A percentile compares a stretch with the other conserved stretches of the same genome.
Evolutionary conservation across 2,797 vertebrate genomes (phyloP).

Genomic region (Acanthiza pusilla): DNA sequence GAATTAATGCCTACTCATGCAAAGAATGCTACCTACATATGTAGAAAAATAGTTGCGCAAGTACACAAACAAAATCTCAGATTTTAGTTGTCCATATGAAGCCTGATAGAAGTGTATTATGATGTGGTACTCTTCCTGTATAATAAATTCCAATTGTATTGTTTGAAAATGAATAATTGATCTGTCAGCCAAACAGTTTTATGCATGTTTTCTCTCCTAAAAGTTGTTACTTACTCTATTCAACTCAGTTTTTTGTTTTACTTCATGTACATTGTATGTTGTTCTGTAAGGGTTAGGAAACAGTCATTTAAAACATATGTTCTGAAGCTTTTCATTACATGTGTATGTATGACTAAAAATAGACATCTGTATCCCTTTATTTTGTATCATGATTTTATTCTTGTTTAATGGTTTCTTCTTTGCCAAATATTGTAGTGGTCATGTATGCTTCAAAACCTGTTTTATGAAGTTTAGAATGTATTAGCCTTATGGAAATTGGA

Average conservation of each 20-base stretch:
- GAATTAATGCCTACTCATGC: slow-evolving; percentile 1
- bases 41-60: background rate
- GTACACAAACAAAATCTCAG: background rate
- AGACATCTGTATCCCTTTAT: slow-evolving; percentile 23
- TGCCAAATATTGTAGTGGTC: slow-evolving; percentile 27
- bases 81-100: slow-evolving; percentile 30
- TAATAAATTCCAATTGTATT: slow-evolving; percentile 57
- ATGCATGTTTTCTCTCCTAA: slow-evolving; percentile 49
- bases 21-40: background rate
- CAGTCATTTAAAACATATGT: slow-evolving; percentile 26
- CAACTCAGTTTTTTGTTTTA: slow-evolving; percentile 33
- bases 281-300: slow-evolving; percentile 47
- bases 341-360: slow-evolving; percentile 18
- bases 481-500: background rate
- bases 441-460: background rate
- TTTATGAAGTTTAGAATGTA: slow-evolving; percentile 23
- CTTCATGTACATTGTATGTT: slow-evolving; percentile 36
- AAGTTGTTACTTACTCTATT: slow-evolving; percentile 30
- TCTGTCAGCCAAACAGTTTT: slow-evolving; percentile 35
- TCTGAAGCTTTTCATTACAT: slow-evolving; percentile 19
- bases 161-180: slow-evolving; percentile 50
- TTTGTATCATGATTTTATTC: slow-evolving; percentile 20
- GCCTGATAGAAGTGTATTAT: background rate
- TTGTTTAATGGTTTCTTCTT: slow-evolving; percentile 37
- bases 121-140: slow-evolving; percentile 31